Evolutionary conservation across 2,113 vertebrate species (phyloP).

Genomic region (Microcebus jonahi): DNA sequence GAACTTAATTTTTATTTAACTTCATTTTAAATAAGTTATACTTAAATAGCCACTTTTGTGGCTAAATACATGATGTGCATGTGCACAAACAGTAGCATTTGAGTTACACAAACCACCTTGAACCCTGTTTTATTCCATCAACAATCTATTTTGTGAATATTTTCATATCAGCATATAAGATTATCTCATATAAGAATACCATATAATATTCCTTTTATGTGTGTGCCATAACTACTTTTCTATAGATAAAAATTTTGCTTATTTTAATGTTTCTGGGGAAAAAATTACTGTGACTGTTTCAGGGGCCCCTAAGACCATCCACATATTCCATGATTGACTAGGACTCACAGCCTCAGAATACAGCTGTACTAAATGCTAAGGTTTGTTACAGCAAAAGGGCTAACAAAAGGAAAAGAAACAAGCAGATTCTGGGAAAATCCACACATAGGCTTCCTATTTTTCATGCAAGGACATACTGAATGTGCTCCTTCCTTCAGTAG

Average conservation of each 20-base stretch:
- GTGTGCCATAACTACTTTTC: not conserved
- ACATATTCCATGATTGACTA: not conserved
- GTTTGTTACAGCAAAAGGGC: not conserved
- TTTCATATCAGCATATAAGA: not conserved
- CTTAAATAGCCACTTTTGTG: not conserved
- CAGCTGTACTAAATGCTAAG: not conserved
- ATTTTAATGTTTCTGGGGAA: not conserved
- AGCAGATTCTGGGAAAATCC: not conserved
- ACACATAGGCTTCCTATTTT: not conserved
- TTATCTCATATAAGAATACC: not conserved
- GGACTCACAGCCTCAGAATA: not conserved
- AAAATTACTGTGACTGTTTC: not conserved
- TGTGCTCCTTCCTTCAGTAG: not conserved
- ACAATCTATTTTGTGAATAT: not conserved
- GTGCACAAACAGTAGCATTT: not conserved
- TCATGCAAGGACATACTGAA: not conserved
- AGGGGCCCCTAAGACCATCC: too few species aligned
- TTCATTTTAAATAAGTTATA: not conserved
- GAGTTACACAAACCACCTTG: not conserved
- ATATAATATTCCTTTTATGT: not conserved
- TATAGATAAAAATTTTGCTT: not conserved
- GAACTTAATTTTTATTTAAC: not conserved
- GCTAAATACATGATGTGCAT: not conserved
- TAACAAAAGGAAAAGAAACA: not conserved
- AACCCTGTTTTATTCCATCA: not conserved